phyloP scores from a whole-genome alignment of 1,140 invertebrate genomes.

The Nasonia longicornis region DNA sequence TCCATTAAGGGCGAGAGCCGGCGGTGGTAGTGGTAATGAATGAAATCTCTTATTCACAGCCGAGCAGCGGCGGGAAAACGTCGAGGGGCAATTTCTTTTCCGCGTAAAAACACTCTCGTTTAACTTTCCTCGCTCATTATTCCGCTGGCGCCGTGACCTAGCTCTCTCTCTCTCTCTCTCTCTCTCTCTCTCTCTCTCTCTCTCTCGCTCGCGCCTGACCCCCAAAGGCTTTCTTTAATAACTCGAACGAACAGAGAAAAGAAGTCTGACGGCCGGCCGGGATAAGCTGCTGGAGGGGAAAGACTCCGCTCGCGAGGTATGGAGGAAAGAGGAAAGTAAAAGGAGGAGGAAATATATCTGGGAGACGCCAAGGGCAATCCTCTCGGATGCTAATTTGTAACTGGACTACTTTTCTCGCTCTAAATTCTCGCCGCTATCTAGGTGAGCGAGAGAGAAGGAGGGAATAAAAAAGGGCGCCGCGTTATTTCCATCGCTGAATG shows the following conservation, averaged over 20 bases:
- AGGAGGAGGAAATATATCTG: slow-evolving; percentile 53
- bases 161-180: slow-evolving; percentile 47
- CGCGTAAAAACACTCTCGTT: slow-evolving; percentile 67
- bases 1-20: slow-evolving; percentile 64
- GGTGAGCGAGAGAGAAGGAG: background rate
- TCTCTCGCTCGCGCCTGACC: slow-evolving; percentile 52
- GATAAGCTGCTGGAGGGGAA: slow-evolving; percentile 51
- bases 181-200: slow-evolving; percentile 41
- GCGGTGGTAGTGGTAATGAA: slow-evolving; percentile 61
- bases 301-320: slow-evolving; percentile 33
- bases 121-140: slow-evolving; percentile 68
- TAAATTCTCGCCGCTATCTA: background rate
- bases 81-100: slow-evolving; percentile 62
- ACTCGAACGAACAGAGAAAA: slow-evolving; percentile 45
- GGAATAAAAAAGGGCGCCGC: background rate
- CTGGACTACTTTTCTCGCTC: slow-evolving; percentile 59
- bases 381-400: slow-evolving; percentile 67
- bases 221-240: slow-evolving; percentile 67
- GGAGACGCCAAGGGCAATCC: slow-evolving; percentile 64
- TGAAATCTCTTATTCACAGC: slow-evolving; percentile 53
- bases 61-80: background rate
- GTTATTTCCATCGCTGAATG: slow-evolving; percentile 56
- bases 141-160: slow-evolving; percentile 65
- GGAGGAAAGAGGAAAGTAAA: slow-evolving; percentile 46
- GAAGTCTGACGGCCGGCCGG: slow-evolving; percentile 45